Conservation (phyloP, 1,140 invertebrate species). For the Pseudobourletiella spinata region DNA sequence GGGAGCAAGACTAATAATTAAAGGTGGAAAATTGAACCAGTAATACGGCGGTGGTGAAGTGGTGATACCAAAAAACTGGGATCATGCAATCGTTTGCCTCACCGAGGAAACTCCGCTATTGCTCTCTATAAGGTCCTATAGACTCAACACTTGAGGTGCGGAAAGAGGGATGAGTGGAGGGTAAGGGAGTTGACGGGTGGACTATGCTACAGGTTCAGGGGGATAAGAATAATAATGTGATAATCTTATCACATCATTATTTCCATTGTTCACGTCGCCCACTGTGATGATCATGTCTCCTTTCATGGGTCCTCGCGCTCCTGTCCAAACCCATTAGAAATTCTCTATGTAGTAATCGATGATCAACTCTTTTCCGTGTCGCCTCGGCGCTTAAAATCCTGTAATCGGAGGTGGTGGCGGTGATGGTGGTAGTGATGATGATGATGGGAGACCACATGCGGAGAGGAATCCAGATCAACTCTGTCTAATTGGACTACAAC, state of each 20-base stretch:
- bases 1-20: no score
- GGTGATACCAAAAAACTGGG: no score
- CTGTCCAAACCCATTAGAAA: neutral
- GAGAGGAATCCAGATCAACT: no score
- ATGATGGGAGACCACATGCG: no score
- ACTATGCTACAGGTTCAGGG: neutral
- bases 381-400: neutral
- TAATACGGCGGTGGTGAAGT: no score
- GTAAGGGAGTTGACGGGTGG: neutral
- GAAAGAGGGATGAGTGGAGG: neutral
- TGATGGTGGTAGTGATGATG: neutral
- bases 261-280: slow-evolving; percentile 5
- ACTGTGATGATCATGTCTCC: neutral
- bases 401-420: neutral
- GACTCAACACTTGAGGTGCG: neutral
- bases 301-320: neutral
- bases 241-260: slow-evolving; percentile 14
- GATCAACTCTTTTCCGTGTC: neutral
- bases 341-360: neutral
- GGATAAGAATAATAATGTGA: neutral
- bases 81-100: no score
- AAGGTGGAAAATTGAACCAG: no score
- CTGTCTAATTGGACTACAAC: no score
- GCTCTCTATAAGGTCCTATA: neutral
- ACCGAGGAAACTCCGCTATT: no score